Percentiles rank a stretch among this genome's conserved stretches.
phyloP scores from a whole-genome alignment of 2,797 vertebrate species.

The Acropternis orthonyx region DNA sequence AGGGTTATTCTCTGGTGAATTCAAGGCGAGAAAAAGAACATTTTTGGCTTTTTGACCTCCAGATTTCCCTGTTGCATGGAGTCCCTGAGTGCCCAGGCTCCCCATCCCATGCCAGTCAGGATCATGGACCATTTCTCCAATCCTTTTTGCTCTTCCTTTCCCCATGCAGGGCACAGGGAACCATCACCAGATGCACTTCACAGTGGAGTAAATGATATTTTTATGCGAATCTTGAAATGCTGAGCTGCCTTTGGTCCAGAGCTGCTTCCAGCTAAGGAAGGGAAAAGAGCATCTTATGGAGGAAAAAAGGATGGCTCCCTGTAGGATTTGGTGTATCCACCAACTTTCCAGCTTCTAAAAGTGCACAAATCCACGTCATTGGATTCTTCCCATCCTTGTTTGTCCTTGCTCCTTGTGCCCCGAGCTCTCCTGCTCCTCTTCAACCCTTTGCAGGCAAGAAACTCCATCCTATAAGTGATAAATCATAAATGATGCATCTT shows the following conservation, averaged over 20 bases:
- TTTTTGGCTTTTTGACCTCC: neutral
- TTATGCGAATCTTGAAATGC: neutral
- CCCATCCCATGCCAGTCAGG: neutral
- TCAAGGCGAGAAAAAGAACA: too few species aligned
- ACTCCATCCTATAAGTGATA: neutral
- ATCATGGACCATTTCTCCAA: accelerated
- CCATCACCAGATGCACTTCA: neutral
- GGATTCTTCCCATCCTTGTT: neutral
- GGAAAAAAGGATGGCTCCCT: neutral
- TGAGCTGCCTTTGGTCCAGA: neutral
- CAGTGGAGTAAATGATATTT: neutral
- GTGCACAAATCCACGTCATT: neutral
- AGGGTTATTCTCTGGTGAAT: neutral
- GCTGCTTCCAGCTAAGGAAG: neutral
- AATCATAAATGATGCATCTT: neutral
- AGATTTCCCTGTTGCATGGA: neutral
- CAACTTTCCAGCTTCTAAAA: neutral
- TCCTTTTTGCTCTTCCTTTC: neutral
- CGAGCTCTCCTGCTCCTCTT: neutral
- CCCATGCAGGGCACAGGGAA: neutral
- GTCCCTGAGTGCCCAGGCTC: neutral
- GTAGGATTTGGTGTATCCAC: neutral
- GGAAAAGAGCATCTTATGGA: neutral
- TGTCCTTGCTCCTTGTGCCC: neutral
- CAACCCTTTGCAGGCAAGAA: neutral